Conservation (phyloP, 2,797 vertebrate species). For the Sibirionetta formosa region DNA sequence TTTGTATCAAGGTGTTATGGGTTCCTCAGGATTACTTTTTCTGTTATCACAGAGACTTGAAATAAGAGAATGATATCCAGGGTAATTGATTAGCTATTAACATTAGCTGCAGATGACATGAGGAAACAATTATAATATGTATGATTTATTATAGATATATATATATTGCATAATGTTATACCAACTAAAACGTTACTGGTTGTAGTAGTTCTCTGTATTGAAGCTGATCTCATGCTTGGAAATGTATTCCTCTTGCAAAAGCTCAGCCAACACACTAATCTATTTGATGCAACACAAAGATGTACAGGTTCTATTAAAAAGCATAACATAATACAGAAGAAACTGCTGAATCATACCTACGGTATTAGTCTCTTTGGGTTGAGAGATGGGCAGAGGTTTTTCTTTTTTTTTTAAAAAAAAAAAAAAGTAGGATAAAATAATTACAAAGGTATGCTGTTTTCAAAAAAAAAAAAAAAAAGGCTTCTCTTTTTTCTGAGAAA, state of each 20-base stretch:
- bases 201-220: neutral
- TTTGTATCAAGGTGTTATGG: neutral
- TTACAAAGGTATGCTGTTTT: neutral
- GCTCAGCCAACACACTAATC: neutral
- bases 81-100: constrained; percentile 53
- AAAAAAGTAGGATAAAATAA: neutral
- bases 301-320: neutral
- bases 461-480: constrained; percentile 7
- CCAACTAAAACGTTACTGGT: neutral
- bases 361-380: neutral
- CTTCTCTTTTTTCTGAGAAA: neutral
- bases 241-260: neutral
- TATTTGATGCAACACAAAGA: neutral
- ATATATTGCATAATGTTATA: neutral
- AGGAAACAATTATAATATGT: neutral
- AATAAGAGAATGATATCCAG: neutral
- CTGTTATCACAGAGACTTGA: constrained; percentile 7
- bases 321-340: neutral
- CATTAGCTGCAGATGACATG: constrained; percentile 13
- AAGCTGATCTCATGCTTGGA: neutral
- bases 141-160: constrained; percentile 25
- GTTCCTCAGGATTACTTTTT: neutral
- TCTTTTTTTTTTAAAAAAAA: neutral
- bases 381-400: neutral
- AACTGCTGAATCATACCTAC: neutral